A percentile compares a stretch with the other conserved stretches of the same genome.
These are phyloP conservation scores for Crepidodera aurea DNA, from an alignment of 2,888 invertebrate species.

Conservation along the genomic window DNA sequence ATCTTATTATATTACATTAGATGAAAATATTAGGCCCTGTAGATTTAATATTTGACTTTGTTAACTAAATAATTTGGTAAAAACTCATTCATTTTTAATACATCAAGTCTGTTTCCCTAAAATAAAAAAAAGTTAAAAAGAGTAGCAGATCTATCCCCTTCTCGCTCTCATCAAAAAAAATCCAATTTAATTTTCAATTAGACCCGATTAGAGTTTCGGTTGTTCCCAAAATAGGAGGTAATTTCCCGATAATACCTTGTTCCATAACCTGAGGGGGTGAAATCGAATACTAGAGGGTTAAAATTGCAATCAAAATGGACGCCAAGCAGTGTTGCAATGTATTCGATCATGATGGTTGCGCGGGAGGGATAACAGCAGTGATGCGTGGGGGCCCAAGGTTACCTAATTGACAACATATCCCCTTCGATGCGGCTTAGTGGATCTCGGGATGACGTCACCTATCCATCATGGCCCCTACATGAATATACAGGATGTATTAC, in stretches of 20 bases:
- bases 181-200: conserved; percentile 34
- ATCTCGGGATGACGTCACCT: conserved; percentile 34
- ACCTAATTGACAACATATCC: conserved; percentile 55
- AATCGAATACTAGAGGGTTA: conserved; percentile 30
- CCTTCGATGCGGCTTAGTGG: conserved; percentile 50
- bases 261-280: conserved; percentile 29
- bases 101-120: too few species aligned
- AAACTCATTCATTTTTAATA: too few species aligned
- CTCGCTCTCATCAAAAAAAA: background rate
- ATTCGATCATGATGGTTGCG: conserved; percentile 1
- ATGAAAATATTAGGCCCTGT: too few species aligned
- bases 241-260: conserved; percentile 33
- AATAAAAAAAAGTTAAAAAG: too few species aligned
- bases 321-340: conserved; percentile 30
- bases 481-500: conserved; percentile 23
- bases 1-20: too few species aligned
- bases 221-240: conserved; percentile 25
- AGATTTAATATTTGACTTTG: too few species aligned
- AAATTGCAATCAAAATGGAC: conserved; percentile 38
- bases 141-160: too few species aligned
- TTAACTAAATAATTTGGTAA: too few species aligned
- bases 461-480: conserved; percentile 37
- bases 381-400: conserved; percentile 41
- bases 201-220: conserved; percentile 16
- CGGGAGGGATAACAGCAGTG: too few species aligned